A percentile compares a stretch with the other conserved stretches of the same genome.
Conservation (phyloP, 30 jellyfish, hydroid and myxozoan genomes). For the Hydractinia symbiolongicarpus region DNA sequence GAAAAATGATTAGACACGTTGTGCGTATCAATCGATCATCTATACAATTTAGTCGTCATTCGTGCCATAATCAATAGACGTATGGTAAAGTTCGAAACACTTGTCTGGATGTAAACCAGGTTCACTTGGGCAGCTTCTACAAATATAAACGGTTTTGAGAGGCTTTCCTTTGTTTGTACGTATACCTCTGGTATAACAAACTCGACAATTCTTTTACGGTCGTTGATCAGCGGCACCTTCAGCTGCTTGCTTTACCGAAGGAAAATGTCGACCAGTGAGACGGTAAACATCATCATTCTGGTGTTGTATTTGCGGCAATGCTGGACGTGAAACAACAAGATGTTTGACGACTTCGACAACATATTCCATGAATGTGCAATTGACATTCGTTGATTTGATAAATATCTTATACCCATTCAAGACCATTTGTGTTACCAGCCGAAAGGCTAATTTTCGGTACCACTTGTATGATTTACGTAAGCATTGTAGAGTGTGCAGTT, state of each 20-base stretch:
- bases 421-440: slow-evolving; percentile 14
- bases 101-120: slow-evolving; percentile 2
- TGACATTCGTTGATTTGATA: not conserved
- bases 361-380: not conserved
- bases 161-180: slow-evolving; percentile 14
- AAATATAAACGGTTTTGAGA: slow-evolving; percentile 7
- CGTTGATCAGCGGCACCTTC: not conserved
- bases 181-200: not conserved
- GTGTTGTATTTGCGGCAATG: not conserved
- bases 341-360: not conserved
- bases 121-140: slow-evolving; percentile 12
- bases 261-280: slow-evolving; percentile 30
- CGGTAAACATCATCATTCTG: slow-evolving; percentile 20
- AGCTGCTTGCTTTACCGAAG: slow-evolving; percentile 16
- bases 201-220: slow-evolving; percentile 13
- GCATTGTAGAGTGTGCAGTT: slow-evolving; percentile 20
- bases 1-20: too few relatives aligned
- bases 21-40: too few relatives aligned
- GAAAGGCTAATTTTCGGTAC: slow-evolving; percentile 22
- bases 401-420: slow-evolving; percentile 21
- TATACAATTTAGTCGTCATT: too few relatives aligned
- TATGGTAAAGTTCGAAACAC: slow-evolving; percentile 4
- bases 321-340: not conserved
- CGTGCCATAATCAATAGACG: not conserved
- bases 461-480: slow-evolving; percentile 23